Evolutionary conservation across 2,113 vertebrate genomes (phyloP), one percentile per base, ranked within the genome.

Genomic region (Alouatta palliata): DNA sequence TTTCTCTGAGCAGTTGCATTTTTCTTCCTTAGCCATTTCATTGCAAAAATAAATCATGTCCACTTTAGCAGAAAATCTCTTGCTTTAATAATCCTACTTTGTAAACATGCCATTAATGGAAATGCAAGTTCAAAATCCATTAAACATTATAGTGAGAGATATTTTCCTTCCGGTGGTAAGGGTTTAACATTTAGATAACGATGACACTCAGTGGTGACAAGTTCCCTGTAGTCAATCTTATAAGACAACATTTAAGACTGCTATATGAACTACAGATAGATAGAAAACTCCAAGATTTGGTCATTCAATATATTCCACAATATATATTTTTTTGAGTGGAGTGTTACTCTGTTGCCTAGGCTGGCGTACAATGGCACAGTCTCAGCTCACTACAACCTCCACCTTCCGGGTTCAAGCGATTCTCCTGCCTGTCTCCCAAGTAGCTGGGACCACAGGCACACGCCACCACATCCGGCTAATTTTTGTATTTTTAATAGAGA

Each of bases 11-110:
- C 32, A 91, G n/a, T 81, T 92, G 75, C 6, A 58, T 64, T 87
- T 83, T 96, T 52, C 77, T 79, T 92, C 43, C 54, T 83, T 71
- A 64, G 6, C 17, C 52, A 75, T 54, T 83, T 95, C 37, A 92
- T 71, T 89, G 43, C 45, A 88, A 83, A 97, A 91, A 68, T 8
- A 86, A 94, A 96, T 52, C 49, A 91, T 94, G 54, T 8, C 30
- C 35, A 37, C 30, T 91, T 76, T 85, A 95, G 81, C 13, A 95
- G 92, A 90, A 87, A 86, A 43, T 75, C 7, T 84, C 90, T 82
- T 73, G 58, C 76, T 90, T 95, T 93, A 93, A 75, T 30, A 94
- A 85, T 80, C 32, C 45, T 75, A 73, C 37, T 76, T 40, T 84
- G 52, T 47, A 96, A 97, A 91, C 12, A 85, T 5, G 20, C n/a